A percentile compares a stretch with the other conserved stretches of the same genome.
Conservation (phyloP, 2,797 vertebrate species). For the Tarsius wallacei region DNA sequence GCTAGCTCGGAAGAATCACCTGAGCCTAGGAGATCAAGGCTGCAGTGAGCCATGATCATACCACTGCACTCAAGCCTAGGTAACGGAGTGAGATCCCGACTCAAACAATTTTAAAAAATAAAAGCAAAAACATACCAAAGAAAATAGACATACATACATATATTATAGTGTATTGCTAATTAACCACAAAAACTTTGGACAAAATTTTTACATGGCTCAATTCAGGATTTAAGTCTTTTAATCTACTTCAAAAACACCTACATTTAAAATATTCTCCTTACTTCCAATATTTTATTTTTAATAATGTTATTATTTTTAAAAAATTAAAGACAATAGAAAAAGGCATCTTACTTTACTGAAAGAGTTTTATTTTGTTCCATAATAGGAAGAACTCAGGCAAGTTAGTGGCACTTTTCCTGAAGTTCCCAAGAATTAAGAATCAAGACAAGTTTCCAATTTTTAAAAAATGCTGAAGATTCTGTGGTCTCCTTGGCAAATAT, state of each 20-base stretch:
- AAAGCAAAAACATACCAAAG: background rate
- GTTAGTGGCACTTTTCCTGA: background rate
- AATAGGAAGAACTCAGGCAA: background rate
- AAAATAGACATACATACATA: background rate
- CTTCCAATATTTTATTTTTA: background rate
- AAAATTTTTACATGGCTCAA: background rate
- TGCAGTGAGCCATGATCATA: too few relatives aligned
- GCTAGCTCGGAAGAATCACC: too few relatives aligned
- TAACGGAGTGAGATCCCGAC: too few relatives aligned
- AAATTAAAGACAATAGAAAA: background rate
- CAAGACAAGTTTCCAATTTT: constrained; percentile 67
- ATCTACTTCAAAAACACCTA: background rate
- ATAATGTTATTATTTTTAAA: background rate
- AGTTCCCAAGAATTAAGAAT: constrained; percentile 51
- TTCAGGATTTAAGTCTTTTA: constrained; percentile 5
- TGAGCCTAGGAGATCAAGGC: too few relatives aligned
- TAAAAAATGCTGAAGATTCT: constrained; percentile 68
- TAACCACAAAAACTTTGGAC: background rate
- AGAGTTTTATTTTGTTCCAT: background rate
- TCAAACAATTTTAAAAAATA: too few relatives aligned
- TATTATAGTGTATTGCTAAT: background rate
- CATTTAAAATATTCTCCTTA: background rate
- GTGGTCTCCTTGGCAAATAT: constrained; percentile 71
- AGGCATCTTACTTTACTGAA: background rate
- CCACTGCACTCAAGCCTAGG: too few relatives aligned